phyloP scores from a whole-genome alignment of 2,888 invertebrate species.

The Drosophila neonasuta region DNA sequence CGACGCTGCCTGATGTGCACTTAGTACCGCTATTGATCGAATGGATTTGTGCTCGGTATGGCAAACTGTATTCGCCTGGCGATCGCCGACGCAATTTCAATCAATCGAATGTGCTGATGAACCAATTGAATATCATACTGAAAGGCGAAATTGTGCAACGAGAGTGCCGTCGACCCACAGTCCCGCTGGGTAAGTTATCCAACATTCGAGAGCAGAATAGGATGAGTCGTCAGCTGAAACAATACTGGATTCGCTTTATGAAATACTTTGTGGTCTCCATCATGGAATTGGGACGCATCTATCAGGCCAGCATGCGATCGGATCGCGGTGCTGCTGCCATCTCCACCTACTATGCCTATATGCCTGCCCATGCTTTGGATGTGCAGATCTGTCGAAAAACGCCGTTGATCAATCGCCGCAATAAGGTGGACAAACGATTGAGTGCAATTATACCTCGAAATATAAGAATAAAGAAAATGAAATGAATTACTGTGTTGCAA shows the following conservation, averaged over 20 bases:
- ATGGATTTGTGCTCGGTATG: slow-evolving; percentile 76
- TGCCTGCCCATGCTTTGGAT: slow-evolving; percentile 65
- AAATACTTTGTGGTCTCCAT: slow-evolving; percentile 51
- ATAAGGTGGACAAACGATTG: not conserved
- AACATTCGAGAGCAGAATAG: slow-evolving; percentile 5
- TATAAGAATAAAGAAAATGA: no score
- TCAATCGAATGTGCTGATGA: slow-evolving; percentile 49
- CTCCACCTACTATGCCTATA: slow-evolving; percentile 75
- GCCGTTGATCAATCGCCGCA: not conserved
- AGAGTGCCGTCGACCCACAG: not conserved
- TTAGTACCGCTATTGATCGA: slow-evolving; percentile 70
- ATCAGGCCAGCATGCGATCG: slow-evolving; percentile 71
- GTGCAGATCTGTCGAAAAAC: slow-evolving; percentile 3
- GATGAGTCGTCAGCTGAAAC: slow-evolving; percentile 17
- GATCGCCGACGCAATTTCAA: slow-evolving; percentile 47
- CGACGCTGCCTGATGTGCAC: slow-evolving; percentile 74
- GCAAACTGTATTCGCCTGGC: slow-evolving; percentile 60
- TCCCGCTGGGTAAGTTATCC: not conserved
- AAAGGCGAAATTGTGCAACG: slow-evolving; percentile 14
- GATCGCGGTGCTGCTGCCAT: slow-evolving; percentile 44
- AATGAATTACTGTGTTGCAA: no score
- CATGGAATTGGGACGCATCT: slow-evolving; percentile 67
- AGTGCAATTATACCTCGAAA: no score
- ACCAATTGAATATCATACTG: slow-evolving; percentile 37
- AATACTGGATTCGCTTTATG: slow-evolving; percentile 42